Evolutionary conservation across 2,113 vertebrate genomes (phyloP), one percentile per base, ranked within the genome.

Genomic region (Pomatorhinus ruficollis): DNA sequence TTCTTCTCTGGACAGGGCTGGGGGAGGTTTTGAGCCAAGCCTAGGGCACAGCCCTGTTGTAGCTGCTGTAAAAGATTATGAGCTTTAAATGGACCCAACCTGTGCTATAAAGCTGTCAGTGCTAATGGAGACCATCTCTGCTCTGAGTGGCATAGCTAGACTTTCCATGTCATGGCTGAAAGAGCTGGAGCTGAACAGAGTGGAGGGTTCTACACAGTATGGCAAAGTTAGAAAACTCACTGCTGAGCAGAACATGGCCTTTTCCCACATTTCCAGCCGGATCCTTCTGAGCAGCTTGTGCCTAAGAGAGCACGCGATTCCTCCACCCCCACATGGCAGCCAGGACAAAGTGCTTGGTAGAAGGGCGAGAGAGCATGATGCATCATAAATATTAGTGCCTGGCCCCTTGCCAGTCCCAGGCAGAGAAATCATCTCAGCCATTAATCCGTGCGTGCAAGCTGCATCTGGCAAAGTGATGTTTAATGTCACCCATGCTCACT

Each of bases 351-450:
- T 1, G 0, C 35, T 75, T 60, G 50, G 81, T 83, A 10, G 60
- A 54, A 92, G 66, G 82, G 61, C 0, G 0, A 71, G 86, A 89
- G 65, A 83, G 47, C 28, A 11, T 49, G 69, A 94, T 87, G 27
- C 68, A 65, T 96, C 81, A 50, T 75, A 87, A 95, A 89, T 89
- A 61, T 54, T 78, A 72, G 85, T 54, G 52, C 65, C 87, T 96
- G 93, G 95, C 76, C 45, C 44, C 49, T 85, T 74, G 79, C 96
- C 95, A 93, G 86, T n/a, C 82, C 42, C 64, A 89, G 77, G n/a
- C 91, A 95, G 82, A 74, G 69, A 77, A 77, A 65, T 74, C 13
- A 0, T 83, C 83, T 69, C 44, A 18, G 47, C 83, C 54, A 52
- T 88, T 77, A 80, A 90, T 94, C 85, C 88, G 2, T 76, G 79